Conservation (phyloP, 2,797 vertebrate genomes). For the Phoxinus dragarum region DNA sequence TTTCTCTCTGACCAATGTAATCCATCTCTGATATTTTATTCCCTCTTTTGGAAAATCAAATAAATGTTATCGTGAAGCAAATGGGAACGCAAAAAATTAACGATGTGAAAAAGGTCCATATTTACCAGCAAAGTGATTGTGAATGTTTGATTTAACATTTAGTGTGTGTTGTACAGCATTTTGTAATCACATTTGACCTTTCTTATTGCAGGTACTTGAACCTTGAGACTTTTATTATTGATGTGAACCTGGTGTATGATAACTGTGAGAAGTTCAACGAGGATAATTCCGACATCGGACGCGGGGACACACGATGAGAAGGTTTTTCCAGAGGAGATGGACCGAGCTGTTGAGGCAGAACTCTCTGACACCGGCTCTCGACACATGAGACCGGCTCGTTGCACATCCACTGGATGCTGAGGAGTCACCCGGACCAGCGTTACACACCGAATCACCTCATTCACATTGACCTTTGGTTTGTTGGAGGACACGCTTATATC, state of each 20-base stretch:
- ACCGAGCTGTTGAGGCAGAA: slow-evolving; percentile 83
- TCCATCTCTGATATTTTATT: neutral
- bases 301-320: slow-evolving; percentile 89
- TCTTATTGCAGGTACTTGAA: slow-evolving; percentile 81
- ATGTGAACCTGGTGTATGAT: slow-evolving; percentile 90
- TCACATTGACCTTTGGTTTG: slow-evolving; percentile 87
- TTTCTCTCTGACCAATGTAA: neutral
- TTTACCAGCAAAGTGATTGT: neutral
- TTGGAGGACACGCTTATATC: slow-evolving; percentile 80
- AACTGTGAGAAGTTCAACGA: slow-evolving; percentile 94
- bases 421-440: slow-evolving; percentile 71
- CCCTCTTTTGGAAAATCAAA: neutral
- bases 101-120: no score
- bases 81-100: neutral
- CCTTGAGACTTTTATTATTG: slow-evolving; percentile 86
- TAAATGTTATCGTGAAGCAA: neutral
- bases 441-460: slow-evolving; percentile 81
- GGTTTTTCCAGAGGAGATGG: slow-evolving; percentile 89
- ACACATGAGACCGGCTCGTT: slow-evolving; percentile 64
- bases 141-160: no score
- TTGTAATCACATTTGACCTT: neutral
- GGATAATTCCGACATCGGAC: slow-evolving; percentile 89
- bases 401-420: neutral
- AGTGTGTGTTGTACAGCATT: neutral
- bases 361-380: slow-evolving; percentile 27